phyloP scores from a whole-genome alignment of 2,113 vertebrate species.

The Alligator mississippiensis region DNA sequence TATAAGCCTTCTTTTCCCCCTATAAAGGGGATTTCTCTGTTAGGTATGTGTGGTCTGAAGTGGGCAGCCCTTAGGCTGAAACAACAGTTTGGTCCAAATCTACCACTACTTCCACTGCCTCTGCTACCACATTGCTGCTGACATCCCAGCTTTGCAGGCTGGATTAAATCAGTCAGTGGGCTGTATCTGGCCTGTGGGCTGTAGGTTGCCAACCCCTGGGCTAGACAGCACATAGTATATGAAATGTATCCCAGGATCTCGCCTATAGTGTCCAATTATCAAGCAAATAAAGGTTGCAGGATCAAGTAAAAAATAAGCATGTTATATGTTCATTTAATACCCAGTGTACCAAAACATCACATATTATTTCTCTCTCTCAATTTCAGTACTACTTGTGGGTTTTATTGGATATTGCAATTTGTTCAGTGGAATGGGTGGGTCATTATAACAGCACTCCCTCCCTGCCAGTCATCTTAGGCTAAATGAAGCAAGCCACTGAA shows the following conservation, averaged over 20 bases:
- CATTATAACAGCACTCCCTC: neutral
- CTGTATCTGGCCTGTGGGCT: too few species aligned
- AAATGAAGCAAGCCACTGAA: conserved; percentile 22
- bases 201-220: neutral
- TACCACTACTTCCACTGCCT: too few species aligned
- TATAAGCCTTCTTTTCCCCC: neutral
- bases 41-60: neutral
- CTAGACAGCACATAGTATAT: neutral
- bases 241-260: neutral
- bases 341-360: neutral
- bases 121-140: too few species aligned
- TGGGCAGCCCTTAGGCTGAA: neutral
- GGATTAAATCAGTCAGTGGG: too few species aligned
- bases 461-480: conserved; percentile 29
- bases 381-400: neutral
- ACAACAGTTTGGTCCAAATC: neutral
- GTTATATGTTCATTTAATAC: neutral
- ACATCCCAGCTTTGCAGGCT: too few species aligned
- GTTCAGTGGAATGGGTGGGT: neutral
- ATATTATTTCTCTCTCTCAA: neutral
- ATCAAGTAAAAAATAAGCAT: neutral
- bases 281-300: neutral
- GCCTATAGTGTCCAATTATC: neutral
- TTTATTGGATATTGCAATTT: neutral
- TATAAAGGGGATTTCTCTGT: neutral